A percentile compares a stretch with the other conserved stretches of the same genome.
phyloP scores from a whole-genome alignment of 2,113 vertebrate species.

The Xyrauchen texanus region DNA sequence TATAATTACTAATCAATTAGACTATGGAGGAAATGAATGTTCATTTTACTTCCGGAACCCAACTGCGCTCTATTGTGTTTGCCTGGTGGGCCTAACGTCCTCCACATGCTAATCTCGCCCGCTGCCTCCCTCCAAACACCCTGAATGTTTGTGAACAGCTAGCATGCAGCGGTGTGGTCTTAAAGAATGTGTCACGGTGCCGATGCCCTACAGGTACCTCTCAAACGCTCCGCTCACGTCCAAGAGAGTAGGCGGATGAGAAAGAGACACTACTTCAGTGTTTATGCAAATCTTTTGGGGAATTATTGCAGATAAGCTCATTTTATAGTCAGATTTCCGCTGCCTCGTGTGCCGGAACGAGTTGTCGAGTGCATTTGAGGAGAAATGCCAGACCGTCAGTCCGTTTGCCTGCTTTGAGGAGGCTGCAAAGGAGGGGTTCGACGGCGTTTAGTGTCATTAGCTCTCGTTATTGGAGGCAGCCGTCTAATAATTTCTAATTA shows the following conservation, averaged over 20 bases:
- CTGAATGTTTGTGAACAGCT: background rate
- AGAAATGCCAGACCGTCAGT: slow-evolving; percentile 62
- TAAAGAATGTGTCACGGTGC: slow-evolving; percentile 59
- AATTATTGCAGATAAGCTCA: slow-evolving; percentile 80
- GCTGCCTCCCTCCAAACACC: slow-evolving; percentile 60
- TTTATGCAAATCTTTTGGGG: slow-evolving; percentile 78
- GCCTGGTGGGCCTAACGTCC: too few species aligned
- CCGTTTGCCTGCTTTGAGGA: slow-evolving; percentile 62
- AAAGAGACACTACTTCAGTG: slow-evolving; percentile 69
- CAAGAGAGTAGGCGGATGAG: slow-evolving; percentile 70
- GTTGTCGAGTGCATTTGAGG: slow-evolving; percentile 69
- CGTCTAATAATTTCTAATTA: slow-evolving; percentile 81
- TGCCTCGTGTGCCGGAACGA: slow-evolving; percentile 76
- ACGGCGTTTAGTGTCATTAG: slow-evolving; percentile 72
- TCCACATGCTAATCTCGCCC: too few species aligned
- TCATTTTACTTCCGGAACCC: too few species aligned
- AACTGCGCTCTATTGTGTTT: too few species aligned
- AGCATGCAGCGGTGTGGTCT: background rate
- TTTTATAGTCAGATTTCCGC: slow-evolving; percentile 78
- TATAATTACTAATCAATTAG: too few species aligned
- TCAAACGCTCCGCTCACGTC: slow-evolving; percentile 52
- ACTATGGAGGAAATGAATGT: too few species aligned
- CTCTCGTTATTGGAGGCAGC: slow-evolving; percentile 76
- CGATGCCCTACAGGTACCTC: slow-evolving; percentile 77
- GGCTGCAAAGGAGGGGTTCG: slow-evolving; percentile 61